A percentile compares a stretch with the other conserved stretches of the same genome.
These are phyloP conservation scores for Dendrocincla tyrannina DNA, from an alignment of 2,797 vertebrate species.

Conservation along the genomic window DNA sequence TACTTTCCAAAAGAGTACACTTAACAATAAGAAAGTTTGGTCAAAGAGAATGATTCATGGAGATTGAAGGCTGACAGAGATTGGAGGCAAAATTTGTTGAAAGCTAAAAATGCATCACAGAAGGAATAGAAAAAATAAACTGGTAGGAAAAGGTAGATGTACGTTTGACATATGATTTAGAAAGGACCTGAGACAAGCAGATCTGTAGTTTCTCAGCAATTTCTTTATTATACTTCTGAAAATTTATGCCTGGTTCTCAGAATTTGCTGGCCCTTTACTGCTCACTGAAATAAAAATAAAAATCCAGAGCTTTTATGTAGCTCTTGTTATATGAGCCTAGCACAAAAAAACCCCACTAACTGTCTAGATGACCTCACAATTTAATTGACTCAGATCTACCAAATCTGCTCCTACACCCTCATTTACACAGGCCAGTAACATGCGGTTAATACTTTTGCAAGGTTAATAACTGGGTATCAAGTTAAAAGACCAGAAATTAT, in stretches of 20 bases:
- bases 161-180: background rate
- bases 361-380: background rate
- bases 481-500: background rate
- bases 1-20: background rate
- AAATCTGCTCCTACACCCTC: background rate
- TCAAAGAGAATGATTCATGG: background rate
- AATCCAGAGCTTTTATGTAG: background rate
- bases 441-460: background rate
- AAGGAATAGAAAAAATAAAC: background rate
- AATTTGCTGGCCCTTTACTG: background rate
- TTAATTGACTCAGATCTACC: background rate
- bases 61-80: background rate
- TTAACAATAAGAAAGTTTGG: background rate
- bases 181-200: background rate
- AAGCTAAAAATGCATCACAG: background rate
- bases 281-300: background rate
- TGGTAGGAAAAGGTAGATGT: background rate
- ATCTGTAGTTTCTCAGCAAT: background rate
- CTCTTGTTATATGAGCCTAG: background rate
- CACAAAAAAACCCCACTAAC: accelerated
- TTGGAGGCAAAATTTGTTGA: background rate
- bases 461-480: background rate
- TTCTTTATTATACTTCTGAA: background rate
- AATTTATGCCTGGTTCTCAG: background rate
- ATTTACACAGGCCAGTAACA: background rate